These are phyloP conservation scores for Carduelis carduelis DNA, from an alignment of 2,797 vertebrate genomes.

Conservation along the genomic window DNA sequence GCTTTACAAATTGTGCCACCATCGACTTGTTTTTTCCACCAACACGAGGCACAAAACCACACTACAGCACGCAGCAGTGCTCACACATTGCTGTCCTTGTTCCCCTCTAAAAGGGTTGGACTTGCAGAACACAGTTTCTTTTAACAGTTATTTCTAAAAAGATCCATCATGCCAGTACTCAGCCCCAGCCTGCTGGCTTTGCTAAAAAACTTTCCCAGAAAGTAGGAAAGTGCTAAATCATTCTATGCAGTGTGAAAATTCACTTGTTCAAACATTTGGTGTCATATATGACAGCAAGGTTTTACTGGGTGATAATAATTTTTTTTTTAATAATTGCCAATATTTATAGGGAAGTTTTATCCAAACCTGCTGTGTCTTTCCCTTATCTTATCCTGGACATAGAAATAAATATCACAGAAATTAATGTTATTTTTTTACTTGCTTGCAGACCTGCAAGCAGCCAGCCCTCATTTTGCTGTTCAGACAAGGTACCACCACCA, in stretches of 20 bases:
- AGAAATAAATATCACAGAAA: not conserved
- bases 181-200: not conserved
- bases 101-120: not conserved
- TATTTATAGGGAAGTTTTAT: not conserved
- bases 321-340: not conserved
- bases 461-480: not conserved
- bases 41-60: not conserved
- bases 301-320: not conserved
- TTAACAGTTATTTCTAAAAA: slow-evolving; percentile 21
- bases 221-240: not conserved
- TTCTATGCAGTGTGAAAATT: not conserved
- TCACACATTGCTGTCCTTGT: slow-evolving; percentile 42
- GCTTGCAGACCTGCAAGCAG: not conserved
- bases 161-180: not conserved
- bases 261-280: not conserved
- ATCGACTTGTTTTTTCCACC: not conserved
- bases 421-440: not conserved
- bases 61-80: not conserved
- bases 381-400: not conserved
- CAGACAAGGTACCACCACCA: not conserved
- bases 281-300: not conserved
- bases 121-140: slow-evolving; percentile 25
- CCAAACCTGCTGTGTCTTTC: not conserved
- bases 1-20: slow-evolving; percentile 54
- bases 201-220: not conserved